Evolutionary conservation across 92 coral and sea anemone genomes (phyloP).

Genomic region (Umimayanthus kanabou): DNA sequence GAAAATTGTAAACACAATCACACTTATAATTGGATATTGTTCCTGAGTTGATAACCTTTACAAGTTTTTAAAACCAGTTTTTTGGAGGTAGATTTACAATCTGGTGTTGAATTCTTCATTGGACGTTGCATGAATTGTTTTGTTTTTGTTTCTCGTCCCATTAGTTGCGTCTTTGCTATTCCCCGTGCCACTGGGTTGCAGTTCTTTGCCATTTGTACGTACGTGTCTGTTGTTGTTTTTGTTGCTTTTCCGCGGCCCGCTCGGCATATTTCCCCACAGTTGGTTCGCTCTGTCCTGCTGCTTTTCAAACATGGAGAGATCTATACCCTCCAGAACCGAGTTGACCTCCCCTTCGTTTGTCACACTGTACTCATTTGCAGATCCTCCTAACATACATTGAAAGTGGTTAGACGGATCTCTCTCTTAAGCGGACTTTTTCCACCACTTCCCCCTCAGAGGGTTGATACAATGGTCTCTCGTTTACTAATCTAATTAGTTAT

Average conservation of each 20-base stretch:
- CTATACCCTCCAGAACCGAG: conserved; percentile 82
- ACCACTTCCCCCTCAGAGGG: no score
- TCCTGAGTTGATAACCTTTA: no score
- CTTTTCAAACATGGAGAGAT: conserved; percentile 75
- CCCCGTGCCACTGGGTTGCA: background rate
- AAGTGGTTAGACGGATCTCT: background rate
- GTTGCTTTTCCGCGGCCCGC: background rate
- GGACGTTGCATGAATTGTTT: background rate
- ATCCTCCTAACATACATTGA: conserved; percentile 36
- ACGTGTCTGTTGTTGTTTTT: background rate
- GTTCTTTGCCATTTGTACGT: background rate
- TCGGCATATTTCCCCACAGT: conserved; percentile 4
- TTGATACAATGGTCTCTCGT: no score
- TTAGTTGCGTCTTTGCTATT: no score
- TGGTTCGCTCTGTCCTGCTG: conserved; percentile 29
- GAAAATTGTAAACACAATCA: no score
- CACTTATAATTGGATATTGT: no score
- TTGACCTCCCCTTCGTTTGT: conserved; percentile 71
- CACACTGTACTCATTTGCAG: conserved; percentile 55
- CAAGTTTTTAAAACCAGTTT: background rate
- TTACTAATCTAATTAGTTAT: no score
- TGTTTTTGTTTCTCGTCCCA: background rate
- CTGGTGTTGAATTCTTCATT: background rate
- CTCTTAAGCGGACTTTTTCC: no score
- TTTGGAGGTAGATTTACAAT: background rate